These are phyloP conservation scores for Lepidurus arcticus DNA, from an alignment of 1,140 invertebrate genomes.

Conservation along the genomic window DNA sequence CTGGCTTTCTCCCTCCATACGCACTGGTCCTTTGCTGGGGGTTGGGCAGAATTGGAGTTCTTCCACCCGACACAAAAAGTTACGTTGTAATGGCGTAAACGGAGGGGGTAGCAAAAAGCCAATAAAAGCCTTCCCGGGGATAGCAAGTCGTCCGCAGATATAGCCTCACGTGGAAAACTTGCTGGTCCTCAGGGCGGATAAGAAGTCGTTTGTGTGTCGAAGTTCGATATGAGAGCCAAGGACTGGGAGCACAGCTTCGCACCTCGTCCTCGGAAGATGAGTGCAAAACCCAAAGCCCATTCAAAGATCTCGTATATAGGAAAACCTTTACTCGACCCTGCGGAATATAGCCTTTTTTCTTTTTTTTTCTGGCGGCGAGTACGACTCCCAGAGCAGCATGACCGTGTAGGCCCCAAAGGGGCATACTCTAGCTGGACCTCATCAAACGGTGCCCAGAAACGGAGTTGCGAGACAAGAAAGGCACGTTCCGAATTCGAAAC, in stretches of 20 bases:
- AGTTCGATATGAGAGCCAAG: not conserved
- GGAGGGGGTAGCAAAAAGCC: not conserved
- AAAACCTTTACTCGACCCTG: not conserved
- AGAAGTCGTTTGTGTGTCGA: slow-evolving; percentile 1
- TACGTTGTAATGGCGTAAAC: not conserved
- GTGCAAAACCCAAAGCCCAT: slow-evolving; percentile 2
- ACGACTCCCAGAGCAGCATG: not conserved
- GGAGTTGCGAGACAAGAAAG: slow-evolving; percentile 7
- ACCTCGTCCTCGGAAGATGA: slow-evolving; percentile 5
- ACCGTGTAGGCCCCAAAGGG: slow-evolving; percentile 16
- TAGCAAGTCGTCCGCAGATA: not conserved
- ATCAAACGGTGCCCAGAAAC: slow-evolving; percentile 5
- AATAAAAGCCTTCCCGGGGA: not conserved
- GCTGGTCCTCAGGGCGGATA: slow-evolving; percentile 3
- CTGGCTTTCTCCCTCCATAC: not conserved
- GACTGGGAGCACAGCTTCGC: not conserved
- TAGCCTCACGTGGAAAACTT: not conserved
- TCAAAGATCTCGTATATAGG: not conserved
- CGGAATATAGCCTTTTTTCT: not conserved
- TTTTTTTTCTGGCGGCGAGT: not conserved
- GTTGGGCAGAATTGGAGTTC: not conserved
- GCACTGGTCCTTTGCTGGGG: not conserved
- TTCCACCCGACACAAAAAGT: not conserved
- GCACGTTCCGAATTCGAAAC: slow-evolving; percentile 5
- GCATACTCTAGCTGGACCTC: slow-evolving; percentile 16